phyloP scores from a whole-genome alignment of 2,888 invertebrate species.

The Rhogogaster chlorosoma region DNA sequence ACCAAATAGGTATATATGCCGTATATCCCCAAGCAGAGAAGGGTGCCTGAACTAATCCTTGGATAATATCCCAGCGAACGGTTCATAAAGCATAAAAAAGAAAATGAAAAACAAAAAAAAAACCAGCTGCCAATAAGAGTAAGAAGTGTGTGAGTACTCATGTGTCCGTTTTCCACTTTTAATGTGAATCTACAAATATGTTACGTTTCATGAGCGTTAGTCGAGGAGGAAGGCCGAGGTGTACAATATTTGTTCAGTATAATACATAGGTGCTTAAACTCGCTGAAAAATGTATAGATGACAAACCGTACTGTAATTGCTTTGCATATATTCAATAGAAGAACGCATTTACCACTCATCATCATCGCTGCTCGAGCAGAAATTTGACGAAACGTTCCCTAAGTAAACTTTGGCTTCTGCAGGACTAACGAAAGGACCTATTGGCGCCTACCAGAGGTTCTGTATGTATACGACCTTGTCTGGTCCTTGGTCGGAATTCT shows the following conservation, averaged over 20 bases:
- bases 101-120: not conserved
- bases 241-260: not conserved
- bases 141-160: not conserved
- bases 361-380: not conserved
- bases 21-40: not conserved
- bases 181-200: not conserved
- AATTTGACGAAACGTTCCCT: not conserved
- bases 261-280: not conserved
- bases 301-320: slow-evolving; percentile 1
- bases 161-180: not conserved
- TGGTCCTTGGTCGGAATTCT: not conserved
- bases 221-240: not conserved
- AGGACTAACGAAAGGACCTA: not conserved
- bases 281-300: not conserved
- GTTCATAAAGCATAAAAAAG: not conserved
- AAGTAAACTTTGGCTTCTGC: not conserved
- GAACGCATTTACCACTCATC: not conserved
- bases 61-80: not conserved
- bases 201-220: not conserved
- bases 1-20: not conserved
- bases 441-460: not conserved
- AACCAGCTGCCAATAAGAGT: not conserved
- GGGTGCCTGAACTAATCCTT: not conserved
- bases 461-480: not conserved
- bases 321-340: not conserved